These are phyloP conservation scores for Aphelenchoides besseyi DNA, from an alignment of 1,140 invertebrate genomes.

Conservation along the genomic window DNA sequence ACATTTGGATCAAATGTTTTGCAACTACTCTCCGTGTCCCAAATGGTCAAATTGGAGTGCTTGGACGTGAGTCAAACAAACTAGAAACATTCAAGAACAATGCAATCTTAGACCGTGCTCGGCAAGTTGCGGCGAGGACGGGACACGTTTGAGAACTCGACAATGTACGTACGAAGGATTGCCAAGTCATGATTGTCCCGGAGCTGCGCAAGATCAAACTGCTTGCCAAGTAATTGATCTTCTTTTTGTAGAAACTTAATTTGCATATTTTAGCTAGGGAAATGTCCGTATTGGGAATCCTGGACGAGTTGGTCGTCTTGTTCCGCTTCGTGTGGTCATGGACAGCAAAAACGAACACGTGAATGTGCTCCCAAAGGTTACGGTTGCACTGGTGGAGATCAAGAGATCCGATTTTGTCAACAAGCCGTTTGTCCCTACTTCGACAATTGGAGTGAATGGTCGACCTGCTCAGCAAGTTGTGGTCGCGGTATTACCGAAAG, in stretches of 20 bases:
- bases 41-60: constrained; percentile 26
- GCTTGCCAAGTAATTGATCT: constrained; percentile 37
- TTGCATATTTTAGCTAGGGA: no score
- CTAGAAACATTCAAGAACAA: neutral
- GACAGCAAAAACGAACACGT: constrained; percentile 44
- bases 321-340: constrained; percentile 47
- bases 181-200: constrained; percentile 29
- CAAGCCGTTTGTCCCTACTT: constrained; percentile 42
- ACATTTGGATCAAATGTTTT: constrained; percentile 28
- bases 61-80: neutral
- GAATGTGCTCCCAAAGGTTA: constrained; percentile 32
- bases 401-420: constrained; percentile 39
- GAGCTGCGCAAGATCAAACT: constrained; percentile 40
- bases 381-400: constrained; percentile 35
- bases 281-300: no score
- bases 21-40: constrained; percentile 35
- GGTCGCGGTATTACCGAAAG: constrained; percentile 33
- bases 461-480: constrained; percentile 34
- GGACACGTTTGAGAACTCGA: constrained; percentile 28
- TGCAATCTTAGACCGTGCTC: neutral
- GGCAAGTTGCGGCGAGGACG: constrained; percentile 29
- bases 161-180: constrained; percentile 35
- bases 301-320: constrained; percentile 39
- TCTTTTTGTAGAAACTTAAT: no score
- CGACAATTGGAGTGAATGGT: constrained; percentile 39